phyloP scores from a whole-genome alignment of 2,888 invertebrate species.

The Morinoia aosen region DNA sequence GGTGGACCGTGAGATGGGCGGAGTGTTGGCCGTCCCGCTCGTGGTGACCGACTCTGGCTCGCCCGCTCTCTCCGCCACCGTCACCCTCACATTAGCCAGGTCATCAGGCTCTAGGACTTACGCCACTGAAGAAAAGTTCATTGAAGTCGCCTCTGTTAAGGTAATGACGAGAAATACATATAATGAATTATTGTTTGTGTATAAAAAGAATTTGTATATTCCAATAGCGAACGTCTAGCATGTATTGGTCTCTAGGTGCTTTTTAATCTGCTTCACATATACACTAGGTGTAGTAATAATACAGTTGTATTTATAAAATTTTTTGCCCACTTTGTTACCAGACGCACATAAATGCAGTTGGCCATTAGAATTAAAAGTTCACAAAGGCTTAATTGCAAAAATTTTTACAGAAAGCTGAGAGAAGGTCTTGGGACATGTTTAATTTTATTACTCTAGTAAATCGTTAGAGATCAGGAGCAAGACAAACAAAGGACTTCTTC shows the following conservation, averaged over 20 bases:
- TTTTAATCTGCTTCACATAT: background rate
- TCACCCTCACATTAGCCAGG: conserved; percentile 58
- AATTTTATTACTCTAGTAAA: too few relatives aligned
- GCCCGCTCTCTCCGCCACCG: conserved; percentile 57
- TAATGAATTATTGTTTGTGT: background rate
- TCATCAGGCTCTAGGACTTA: conserved; percentile 13
- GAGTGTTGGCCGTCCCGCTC: conserved; percentile 57
- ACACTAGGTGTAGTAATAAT: background rate
- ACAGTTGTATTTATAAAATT: background rate
- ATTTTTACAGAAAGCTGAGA: too few relatives aligned
- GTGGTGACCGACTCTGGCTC: conserved; percentile 58
- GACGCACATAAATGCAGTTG: background rate
- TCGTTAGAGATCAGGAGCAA: too few relatives aligned
- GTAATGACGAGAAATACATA: background rate
- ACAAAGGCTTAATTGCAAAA: too few relatives aligned
- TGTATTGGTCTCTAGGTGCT: background rate
- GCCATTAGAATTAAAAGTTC: too few relatives aligned
- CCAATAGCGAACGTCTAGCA: background rate
- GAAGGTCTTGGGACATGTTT: too few relatives aligned
- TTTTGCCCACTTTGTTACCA: background rate
- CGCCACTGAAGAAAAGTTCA: conserved; percentile 53
- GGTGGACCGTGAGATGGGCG: conserved; percentile 58
- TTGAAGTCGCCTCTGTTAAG: conserved; percentile 50
- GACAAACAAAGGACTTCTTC: too few relatives aligned
- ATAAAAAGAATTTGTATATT: background rate